A percentile compares a stretch with the other conserved stretches of the same genome.
These are phyloP conservation scores for Epinotia brunnichana DNA, from an alignment of 2,888 invertebrate species.

Conservation along the genomic window DNA sequence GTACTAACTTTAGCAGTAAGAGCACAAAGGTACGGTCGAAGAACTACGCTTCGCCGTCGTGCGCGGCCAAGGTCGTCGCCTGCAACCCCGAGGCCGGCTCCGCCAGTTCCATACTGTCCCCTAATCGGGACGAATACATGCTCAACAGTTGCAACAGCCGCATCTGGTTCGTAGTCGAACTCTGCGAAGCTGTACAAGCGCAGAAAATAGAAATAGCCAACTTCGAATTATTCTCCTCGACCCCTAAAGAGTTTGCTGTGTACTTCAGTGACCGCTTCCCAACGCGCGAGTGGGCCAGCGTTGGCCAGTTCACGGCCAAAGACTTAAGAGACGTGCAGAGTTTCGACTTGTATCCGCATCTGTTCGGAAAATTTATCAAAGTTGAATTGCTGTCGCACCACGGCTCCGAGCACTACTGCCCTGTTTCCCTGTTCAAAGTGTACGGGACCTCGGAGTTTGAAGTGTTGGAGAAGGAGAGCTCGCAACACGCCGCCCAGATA, in stretches of 20 bases:
- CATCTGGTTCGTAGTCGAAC: conserved; percentile 98
- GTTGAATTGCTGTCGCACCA: conserved; percentile 97
- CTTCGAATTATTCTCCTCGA: conserved; percentile 98
- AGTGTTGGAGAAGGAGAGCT: conserved; percentile 92
- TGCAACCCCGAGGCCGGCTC: conserved; percentile 96
- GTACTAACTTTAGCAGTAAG: conserved; percentile 83
- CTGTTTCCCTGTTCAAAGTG: conserved; percentile 96
- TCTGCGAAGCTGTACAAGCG: conserved; percentile 98
- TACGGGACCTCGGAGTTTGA: conserved; percentile 97
- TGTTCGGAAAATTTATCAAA: conserved; percentile 95
- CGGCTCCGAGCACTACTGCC: conserved; percentile 98
- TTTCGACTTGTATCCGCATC: conserved; percentile 90
- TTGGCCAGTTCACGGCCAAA: conserved; percentile 94
- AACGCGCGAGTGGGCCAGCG: conserved; percentile 94
- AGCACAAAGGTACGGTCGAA: conserved; percentile 90
- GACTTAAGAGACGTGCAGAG: conserved; percentile 94
- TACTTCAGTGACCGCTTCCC: conserved; percentile 95
- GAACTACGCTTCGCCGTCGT: conserved; percentile 98
- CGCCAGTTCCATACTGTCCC: conserved; percentile 92
- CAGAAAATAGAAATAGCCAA: conserved; percentile 98
- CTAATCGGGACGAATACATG: conserved; percentile 98
- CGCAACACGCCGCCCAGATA: conserved; percentile 85
- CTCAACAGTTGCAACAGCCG: conserved; percentile 96
- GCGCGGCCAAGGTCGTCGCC: conserved; percentile 97
- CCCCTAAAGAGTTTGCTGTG: conserved; percentile 95